Conservation (phyloP, 2,113 vertebrate genomes). For the Otus sunia region DNA sequence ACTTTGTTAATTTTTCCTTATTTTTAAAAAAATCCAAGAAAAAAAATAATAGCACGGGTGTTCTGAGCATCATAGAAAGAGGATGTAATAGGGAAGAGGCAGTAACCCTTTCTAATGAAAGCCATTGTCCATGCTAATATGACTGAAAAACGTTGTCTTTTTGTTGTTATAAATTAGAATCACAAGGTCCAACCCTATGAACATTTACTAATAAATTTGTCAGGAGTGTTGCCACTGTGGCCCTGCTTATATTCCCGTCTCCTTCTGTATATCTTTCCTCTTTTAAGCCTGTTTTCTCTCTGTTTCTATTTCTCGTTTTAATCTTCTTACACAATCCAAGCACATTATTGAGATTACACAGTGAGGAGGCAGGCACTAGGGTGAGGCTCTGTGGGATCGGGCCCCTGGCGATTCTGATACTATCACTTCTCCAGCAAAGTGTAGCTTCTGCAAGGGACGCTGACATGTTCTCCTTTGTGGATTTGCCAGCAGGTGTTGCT, state of each 20-base stretch:
- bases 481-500: slow-evolving; percentile 58
- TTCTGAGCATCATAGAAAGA: slow-evolving; percentile 24
- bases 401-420: neutral
- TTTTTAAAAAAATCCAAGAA: slow-evolving; percentile 65
- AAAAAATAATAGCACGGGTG: slow-evolving; percentile 61
- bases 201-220: neutral
- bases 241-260: neutral
- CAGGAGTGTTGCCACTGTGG: neutral
- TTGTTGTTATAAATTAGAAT: neutral
- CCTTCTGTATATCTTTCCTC: neutral
- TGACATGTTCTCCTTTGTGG: neutral
- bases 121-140: neutral
- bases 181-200: neutral
- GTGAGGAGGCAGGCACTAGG: neutral
- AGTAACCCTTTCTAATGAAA: slow-evolving; percentile 27
- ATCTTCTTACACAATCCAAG: neutral
- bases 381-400: neutral
- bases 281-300: neutral
- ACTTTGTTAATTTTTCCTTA: slow-evolving; percentile 79
- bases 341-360: neutral
- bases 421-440: neutral
- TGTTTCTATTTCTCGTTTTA: slow-evolving; percentile 11
- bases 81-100: slow-evolving; percentile 18
- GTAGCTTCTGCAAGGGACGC: neutral
- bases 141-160: neutral